phyloP scores from a whole-genome alignment of 2,888 invertebrate genomes.

The Stenotaenia linearis region DNA sequence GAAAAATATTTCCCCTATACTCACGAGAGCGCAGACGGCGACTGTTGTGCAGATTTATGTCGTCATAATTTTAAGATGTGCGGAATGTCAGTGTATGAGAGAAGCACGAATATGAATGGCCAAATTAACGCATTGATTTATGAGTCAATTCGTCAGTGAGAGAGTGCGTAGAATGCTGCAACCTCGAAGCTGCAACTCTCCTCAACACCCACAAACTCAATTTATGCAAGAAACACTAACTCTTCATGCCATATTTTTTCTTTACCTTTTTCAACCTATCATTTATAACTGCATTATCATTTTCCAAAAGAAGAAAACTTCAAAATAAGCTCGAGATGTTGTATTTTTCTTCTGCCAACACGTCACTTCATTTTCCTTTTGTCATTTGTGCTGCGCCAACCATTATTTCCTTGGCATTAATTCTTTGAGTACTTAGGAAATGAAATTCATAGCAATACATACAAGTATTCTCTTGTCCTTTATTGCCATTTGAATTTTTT shows the following conservation, averaged over 20 bases:
- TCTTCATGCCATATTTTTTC: neutral
- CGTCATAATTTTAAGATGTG: slow-evolving; percentile 24
- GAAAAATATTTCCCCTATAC: neutral
- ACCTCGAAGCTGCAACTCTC: neutral
- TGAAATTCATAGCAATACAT: neutral
- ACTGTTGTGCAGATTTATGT: slow-evolving; percentile 3
- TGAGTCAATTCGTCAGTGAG: slow-evolving; percentile 2
- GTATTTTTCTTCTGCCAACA: neutral
- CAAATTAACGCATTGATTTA: slow-evolving; percentile 27
- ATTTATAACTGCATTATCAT: neutral
- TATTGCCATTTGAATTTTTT: neutral
- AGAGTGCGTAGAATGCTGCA: neutral
- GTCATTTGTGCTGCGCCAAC: neutral
- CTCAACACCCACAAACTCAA: neutral
- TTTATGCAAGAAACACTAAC: slow-evolving; percentile 10
- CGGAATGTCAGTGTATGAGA: neutral
- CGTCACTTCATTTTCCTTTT: neutral
- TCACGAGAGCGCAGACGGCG: neutral
- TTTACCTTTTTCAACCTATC: neutral
- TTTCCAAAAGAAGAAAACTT: neutral
- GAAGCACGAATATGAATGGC: slow-evolving; percentile 21
- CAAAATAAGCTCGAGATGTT: neutral
- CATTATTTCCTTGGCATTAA: neutral
- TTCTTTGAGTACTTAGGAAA: neutral
- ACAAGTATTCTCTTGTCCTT: neutral